phyloP scores from a whole-genome alignment of 1,140 invertebrate genomes.

The Cheumatopsyche charites region DNA sequence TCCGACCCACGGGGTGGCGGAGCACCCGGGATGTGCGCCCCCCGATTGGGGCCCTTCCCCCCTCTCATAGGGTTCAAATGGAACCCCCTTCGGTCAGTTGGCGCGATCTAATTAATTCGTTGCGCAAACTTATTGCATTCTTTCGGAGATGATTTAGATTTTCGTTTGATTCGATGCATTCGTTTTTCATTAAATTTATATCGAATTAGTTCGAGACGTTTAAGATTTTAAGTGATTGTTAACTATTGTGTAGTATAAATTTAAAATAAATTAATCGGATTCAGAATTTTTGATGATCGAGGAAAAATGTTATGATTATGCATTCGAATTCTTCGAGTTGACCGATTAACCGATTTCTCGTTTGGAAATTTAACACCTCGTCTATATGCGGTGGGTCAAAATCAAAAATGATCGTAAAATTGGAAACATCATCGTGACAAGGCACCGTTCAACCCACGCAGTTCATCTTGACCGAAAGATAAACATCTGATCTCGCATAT shows the following conservation, averaged over 20 bases:
- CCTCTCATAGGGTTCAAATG: not conserved
- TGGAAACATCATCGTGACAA: slow-evolving; percentile 12
- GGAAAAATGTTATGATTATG: too few species aligned
- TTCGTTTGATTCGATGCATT: too few species aligned
- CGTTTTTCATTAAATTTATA: too few species aligned
- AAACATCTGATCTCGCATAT: slow-evolving; percentile 5
- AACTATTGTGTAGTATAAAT: too few species aligned
- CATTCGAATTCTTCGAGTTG: too few species aligned
- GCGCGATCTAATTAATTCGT: slow-evolving; percentile 25
- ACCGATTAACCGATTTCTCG: too few species aligned
- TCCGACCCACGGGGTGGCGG: slow-evolving; percentile 14
- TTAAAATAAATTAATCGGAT: too few species aligned
- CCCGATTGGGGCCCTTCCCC: not conserved
- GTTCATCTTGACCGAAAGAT: not conserved
- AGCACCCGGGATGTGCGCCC: not conserved
- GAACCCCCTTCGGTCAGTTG: too few species aligned
- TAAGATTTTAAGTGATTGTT: too few species aligned
- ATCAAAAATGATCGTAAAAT: slow-evolving; percentile 15
- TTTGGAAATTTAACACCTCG: too few species aligned
- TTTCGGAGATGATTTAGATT: slow-evolving; percentile 3
- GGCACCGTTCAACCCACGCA: not conserved
- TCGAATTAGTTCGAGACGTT: too few species aligned
- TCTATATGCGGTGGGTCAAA: slow-evolving; percentile 7
- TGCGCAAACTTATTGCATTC: slow-evolving; percentile 16
- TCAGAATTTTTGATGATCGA: too few species aligned